These are phyloP conservation scores for Drosophila bifasciata DNA, from an alignment of 1,140 invertebrate species.

Conservation along the genomic window DNA sequence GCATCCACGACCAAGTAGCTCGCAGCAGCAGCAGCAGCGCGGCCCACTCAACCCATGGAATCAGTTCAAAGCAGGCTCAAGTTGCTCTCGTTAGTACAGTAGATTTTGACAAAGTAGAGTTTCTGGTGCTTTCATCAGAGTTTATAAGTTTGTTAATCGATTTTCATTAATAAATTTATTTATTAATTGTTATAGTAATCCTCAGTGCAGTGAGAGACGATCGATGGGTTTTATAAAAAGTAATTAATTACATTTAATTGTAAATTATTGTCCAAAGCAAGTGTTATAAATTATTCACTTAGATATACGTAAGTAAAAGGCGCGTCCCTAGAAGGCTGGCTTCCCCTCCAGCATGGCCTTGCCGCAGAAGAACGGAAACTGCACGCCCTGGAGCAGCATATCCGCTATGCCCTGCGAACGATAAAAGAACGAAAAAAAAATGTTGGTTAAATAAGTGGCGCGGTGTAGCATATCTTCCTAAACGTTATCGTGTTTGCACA, in stretches of 20 bases:
- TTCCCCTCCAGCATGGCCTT: slow-evolving; percentile 87
- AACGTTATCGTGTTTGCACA: too few species aligned
- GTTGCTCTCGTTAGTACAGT: background rate
- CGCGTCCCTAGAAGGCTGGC: slow-evolving; percentile 49
- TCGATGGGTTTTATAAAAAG: slow-evolving; percentile 27
- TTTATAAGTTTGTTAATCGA: slow-evolving; percentile 29
- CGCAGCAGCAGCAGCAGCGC: background rate
- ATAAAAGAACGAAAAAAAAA: slow-evolving; percentile 48
- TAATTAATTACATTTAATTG: slow-evolving; percentile 46
- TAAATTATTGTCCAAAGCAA: slow-evolving; percentile 39
- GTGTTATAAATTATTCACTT: slow-evolving; percentile 60
- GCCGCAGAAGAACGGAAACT: slow-evolving; percentile 88
- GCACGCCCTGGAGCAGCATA: slow-evolving; percentile 87
- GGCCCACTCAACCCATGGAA: slow-evolving; percentile 5
- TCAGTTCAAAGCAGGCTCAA: slow-evolving; percentile 38
- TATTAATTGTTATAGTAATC: slow-evolving; percentile 33
- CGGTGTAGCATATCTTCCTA: slow-evolving; percentile 31
- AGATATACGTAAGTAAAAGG: slow-evolving; percentile 13
- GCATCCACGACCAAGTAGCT: slow-evolving; percentile 68
- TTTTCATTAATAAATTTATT: slow-evolving; percentile 44
- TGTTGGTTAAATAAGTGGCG: slow-evolving; percentile 10
- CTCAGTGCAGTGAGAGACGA: background rate
- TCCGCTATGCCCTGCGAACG: slow-evolving; percentile 87
- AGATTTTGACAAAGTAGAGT: slow-evolving; percentile 11
- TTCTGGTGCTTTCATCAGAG: slow-evolving; percentile 17